phyloP scores from a whole-genome alignment of 2,888 invertebrate genomes.

The Mesorhabditis sp. region DNA sequence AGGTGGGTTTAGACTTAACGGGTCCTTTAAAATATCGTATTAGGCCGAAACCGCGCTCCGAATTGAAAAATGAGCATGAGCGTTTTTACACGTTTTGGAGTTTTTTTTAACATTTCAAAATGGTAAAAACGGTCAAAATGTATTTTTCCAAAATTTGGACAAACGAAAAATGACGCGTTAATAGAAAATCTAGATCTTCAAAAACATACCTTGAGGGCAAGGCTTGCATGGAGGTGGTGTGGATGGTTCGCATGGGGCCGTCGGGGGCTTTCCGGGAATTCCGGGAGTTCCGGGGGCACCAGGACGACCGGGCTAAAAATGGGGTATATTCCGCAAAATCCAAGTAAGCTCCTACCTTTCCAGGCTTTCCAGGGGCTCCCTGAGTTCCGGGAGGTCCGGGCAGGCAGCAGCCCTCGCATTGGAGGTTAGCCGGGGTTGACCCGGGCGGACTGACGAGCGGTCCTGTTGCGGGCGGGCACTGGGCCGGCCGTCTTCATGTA shows the following conservation, averaged over 20 bases:
- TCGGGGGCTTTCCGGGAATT: conserved; percentile 49
- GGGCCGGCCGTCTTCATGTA: conserved; percentile 14
- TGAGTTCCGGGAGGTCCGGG: conserved; percentile 22
- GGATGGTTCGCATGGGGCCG: conserved; percentile 54
- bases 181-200: conserved; percentile 10
- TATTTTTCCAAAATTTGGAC: too few relatives aligned
- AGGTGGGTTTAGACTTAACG: not conserved
- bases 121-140: too few relatives aligned
- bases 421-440: not conserved
- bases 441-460: conserved; percentile 16
- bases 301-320: conserved; percentile 23
- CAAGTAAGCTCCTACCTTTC: not conserved
- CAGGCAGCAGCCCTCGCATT: conserved; percentile 20
- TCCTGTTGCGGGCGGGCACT: conserved; percentile 11
- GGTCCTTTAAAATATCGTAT: too few relatives aligned
- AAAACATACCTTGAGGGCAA: conserved; percentile 41
- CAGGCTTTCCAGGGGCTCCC: conserved; percentile 18
- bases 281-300: conserved; percentile 47
- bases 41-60: too few relatives aligned
- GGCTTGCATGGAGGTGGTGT: conserved; percentile 55
- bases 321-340: not conserved
- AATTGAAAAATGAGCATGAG: too few relatives aligned
- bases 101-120: too few relatives aligned
- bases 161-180: not conserved
- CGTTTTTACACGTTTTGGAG: too few relatives aligned